phyloP scores from a whole-genome alignment of 2,797 vertebrate species.

The Scolopax rusticola region DNA sequence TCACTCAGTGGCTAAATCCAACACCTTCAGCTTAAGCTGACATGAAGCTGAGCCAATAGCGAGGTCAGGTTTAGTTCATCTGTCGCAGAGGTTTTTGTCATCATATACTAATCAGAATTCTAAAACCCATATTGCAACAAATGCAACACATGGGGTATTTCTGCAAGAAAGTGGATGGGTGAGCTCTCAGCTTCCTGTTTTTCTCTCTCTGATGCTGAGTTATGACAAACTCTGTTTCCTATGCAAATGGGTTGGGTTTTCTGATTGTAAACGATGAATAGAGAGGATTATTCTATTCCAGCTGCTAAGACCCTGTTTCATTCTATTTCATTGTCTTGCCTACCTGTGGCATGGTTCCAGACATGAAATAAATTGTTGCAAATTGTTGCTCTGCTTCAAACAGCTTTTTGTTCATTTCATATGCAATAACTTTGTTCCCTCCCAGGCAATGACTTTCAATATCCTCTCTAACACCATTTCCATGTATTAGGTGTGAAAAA shows the following conservation, averaged over 20 bases:
- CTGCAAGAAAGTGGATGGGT: not conserved
- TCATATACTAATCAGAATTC: not conserved
- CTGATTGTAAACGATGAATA: not conserved
- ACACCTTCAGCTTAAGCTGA: not conserved
- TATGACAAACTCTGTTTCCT: not conserved
- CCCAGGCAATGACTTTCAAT: not conserved
- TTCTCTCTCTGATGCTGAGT: not conserved
- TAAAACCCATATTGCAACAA: not conserved
- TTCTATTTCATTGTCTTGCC: not conserved
- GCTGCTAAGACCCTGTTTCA: not conserved
- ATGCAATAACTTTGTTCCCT: not conserved
- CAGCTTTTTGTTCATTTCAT: not conserved
- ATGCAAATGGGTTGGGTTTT: accelerated
- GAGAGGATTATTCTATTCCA: not conserved
- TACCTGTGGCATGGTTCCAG: not conserved
- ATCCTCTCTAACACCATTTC: not conserved
- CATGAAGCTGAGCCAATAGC: not conserved
- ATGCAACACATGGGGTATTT: not conserved
- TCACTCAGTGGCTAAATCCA: not conserved
- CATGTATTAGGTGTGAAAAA: not conserved
- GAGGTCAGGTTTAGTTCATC: not conserved
- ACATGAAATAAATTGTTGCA: not conserved
- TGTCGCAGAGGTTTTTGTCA: not conserved
- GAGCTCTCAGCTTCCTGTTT: not conserved
- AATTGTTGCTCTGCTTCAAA: not conserved